Base-by-base conservation (phyloP, 2,888 invertebrate genomes). In the Argynnis bischoffii region DNA sequence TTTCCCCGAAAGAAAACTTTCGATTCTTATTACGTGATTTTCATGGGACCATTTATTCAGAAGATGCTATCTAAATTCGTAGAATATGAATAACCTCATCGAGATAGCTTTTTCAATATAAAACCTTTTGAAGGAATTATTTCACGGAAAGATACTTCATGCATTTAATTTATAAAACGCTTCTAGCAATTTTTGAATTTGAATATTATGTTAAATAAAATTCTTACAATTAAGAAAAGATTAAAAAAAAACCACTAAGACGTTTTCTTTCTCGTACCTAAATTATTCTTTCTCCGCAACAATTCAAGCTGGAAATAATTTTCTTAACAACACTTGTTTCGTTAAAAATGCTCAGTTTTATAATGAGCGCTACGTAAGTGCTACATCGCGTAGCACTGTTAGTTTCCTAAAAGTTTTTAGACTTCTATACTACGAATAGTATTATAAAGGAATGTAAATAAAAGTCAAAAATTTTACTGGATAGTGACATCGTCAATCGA, bases 261-360 rank as follows among this genome's bases (percentile, higher is more conserved):
- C 18, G 21, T 53, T 53, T 61, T 61, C 50, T 35, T 55, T 57
- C 41, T 60, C 60, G 48, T 50, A 35, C 48, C 15, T 21, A 50
- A 55, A 14, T 66, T 66, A 54, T 66, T 66, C 50, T 66, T 60
- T 47, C 54, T 48, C 47, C 50, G 2, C 21, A 66, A 55, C 48
- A 50, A 66, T 60, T 66, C 59, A 50, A 26, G 69, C 70, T 70
- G 61, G 31, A 63, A 70, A 70, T 66, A 66, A 70, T 63, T 68
- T 68, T 66, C 68, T 66, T 68, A 70, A 66, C 65, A 66, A 53
- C 68, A 65, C 68, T 68, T 70, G 55, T 66, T 68, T 63, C 65
- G 63, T 66, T 66, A 66, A 70, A 68, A 70, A 70, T 70, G 65
- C 65, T 66, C 65, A 68, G 65, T 70, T 63, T 55, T 65, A 66